Percentiles rank a stretch among this genome's conserved stretches.
Evolutionary conservation across 2,797 vertebrate species (phyloP).

Genomic region (Diplodus puntazzo): DNA sequence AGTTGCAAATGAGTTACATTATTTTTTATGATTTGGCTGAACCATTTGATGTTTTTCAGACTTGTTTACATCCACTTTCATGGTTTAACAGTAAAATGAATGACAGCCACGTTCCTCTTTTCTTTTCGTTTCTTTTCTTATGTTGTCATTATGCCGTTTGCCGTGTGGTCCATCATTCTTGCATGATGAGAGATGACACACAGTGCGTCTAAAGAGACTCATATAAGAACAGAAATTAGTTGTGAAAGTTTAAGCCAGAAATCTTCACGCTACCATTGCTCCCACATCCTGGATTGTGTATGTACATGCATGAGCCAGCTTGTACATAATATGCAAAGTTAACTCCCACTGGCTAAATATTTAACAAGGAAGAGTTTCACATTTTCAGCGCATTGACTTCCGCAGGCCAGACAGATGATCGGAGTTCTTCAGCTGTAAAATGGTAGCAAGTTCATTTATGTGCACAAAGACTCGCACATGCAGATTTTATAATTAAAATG

Average conservation of each 20-base stretch:
- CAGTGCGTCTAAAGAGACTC: too few species aligned
- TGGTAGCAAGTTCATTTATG: background rate
- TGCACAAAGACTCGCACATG: background rate
- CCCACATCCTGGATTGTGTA: background rate
- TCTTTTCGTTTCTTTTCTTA: background rate
- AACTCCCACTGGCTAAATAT: background rate
- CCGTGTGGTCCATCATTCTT: background rate
- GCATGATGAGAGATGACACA: background rate
- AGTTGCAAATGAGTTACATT: background rate
- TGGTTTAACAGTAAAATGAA: background rate
- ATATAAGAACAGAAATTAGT: background rate
- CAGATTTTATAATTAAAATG: background rate
- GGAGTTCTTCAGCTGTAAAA: slow-evolving; percentile 2
- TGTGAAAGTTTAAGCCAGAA: background rate
- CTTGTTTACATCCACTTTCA: background rate
- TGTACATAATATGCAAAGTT: background rate
- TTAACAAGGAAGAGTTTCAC: background rate
- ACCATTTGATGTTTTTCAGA: background rate
- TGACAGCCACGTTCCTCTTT: background rate
- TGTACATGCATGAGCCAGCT: background rate
- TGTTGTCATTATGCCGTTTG: background rate
- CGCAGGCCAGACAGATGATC: background rate
- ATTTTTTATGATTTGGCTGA: background rate
- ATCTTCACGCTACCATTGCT: background rate
- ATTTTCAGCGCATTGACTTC: background rate